phyloP scores from a whole-genome alignment of 2,797 vertebrate species.

The Periophthalmus magnuspinnatus region DNA sequence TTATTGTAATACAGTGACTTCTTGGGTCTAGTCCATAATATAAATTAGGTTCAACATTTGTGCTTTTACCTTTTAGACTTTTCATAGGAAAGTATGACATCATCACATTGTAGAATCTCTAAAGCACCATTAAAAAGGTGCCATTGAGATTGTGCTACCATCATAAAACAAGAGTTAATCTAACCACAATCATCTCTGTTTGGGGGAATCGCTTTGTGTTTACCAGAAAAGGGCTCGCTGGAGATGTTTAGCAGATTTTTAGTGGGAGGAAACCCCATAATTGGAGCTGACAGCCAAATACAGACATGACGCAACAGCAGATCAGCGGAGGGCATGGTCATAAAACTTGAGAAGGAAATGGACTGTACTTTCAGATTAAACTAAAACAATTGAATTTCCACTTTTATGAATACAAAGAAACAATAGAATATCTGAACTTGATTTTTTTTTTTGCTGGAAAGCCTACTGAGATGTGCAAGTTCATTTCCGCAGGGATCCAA shows the following conservation, averaged over 20 bases:
- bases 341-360: conserved; percentile 7
- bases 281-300: conserved; percentile 45
- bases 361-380: not conserved
- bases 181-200: conserved; percentile 49
- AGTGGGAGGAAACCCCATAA: conserved; percentile 45
- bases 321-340: conserved; percentile 16
- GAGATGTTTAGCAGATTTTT: conserved; percentile 66
- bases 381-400: not conserved
- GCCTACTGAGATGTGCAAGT: too few species aligned
- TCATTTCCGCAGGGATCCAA: too few species aligned
- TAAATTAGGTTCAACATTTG: too few species aligned
- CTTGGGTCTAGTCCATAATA: too few species aligned
- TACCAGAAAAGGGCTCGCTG: conserved; percentile 54
- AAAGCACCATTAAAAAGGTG: not conserved
- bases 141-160: conserved; percentile 43
- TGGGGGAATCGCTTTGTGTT: conserved; percentile 60
- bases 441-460: too few species aligned
- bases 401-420: not conserved
- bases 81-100: too few species aligned
- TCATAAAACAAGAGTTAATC: conserved; percentile 49
- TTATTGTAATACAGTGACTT: too few species aligned
- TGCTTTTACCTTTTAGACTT: too few species aligned
- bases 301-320: conserved; percentile 7
- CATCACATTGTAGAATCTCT: too few species aligned
- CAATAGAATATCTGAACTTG: not conserved